A percentile compares a stretch with the other conserved stretches of the same genome.
phyloP scores from a whole-genome alignment of 2,797 vertebrate species.

The Pitangus sulphuratus region DNA sequence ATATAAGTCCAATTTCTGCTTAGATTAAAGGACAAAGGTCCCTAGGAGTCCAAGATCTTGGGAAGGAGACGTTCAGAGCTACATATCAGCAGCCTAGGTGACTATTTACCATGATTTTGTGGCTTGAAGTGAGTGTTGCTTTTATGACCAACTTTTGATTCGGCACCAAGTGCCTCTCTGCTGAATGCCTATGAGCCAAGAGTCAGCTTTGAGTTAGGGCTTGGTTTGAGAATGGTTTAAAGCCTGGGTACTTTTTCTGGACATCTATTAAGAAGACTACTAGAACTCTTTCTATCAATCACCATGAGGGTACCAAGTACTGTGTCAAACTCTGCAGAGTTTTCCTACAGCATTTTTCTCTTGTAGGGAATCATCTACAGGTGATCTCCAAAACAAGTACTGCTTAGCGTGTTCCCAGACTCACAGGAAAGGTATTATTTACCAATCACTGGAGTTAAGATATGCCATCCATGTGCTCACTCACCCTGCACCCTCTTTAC shows the following conservation, averaged over 20 bases:
- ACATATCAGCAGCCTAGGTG: neutral
- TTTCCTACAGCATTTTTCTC: neutral
- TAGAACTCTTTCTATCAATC: neutral
- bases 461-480: neutral
- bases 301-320: neutral
- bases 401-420: neutral
- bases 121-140: neutral
- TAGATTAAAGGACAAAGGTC: neutral
- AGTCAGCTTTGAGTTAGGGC: neutral
- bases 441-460: neutral
- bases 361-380: neutral
- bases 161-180: accelerated
- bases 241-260: neutral
- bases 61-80: neutral
- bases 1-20: neutral
- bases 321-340: neutral
- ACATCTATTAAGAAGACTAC: neutral
- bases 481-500: neutral
- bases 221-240: neutral
- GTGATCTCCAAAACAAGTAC: neutral
- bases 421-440: neutral
- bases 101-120: neutral
- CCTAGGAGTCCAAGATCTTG: neutral
- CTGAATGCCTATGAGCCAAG: neutral
- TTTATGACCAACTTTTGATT: neutral